These are phyloP conservation scores for Drosophila busckii DNA, from an alignment of 1,140 invertebrate genomes.

Conservation along the genomic window DNA sequence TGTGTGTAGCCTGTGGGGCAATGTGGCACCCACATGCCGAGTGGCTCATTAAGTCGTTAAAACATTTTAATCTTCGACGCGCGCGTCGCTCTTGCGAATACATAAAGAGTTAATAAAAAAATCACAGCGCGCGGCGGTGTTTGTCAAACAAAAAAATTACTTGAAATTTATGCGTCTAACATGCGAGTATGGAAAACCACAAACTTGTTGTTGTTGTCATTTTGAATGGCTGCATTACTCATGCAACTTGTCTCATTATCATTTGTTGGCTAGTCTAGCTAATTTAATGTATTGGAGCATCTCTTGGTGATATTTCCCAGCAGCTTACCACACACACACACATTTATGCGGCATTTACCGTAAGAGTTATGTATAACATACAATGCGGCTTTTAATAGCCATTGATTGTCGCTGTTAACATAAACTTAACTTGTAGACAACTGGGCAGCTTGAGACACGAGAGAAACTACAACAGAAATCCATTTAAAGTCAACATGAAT, in stretches of 20 bases:
- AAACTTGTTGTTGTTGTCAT: slow-evolving; percentile 48
- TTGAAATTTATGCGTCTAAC: slow-evolving; percentile 67
- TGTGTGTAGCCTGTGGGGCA: slow-evolving; percentile 42
- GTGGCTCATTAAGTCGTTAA: slow-evolving; percentile 76
- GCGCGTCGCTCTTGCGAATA: slow-evolving; percentile 51
- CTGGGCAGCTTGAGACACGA: too few relatives aligned
- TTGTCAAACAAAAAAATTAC: slow-evolving; percentile 55
- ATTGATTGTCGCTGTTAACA: slow-evolving; percentile 69
- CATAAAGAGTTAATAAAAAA: slow-evolving; percentile 77
- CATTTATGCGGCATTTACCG: slow-evolving; percentile 9
- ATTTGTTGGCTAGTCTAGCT: slow-evolving; percentile 59
- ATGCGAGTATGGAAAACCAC: slow-evolving; percentile 35
- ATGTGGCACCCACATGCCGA: slow-evolving; percentile 73
- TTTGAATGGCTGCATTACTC: slow-evolving; percentile 57
- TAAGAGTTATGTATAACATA: slow-evolving; percentile 52
- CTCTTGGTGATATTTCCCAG: background rate
- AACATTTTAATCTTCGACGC: slow-evolving; percentile 62
- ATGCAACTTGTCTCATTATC: slow-evolving; percentile 65
- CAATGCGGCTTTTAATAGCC: slow-evolving; percentile 61
- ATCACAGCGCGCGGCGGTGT: slow-evolving; percentile 63
- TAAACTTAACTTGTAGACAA: slow-evolving; percentile 66
- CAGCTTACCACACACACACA: background rate
- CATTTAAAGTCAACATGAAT: slow-evolving; percentile 57
- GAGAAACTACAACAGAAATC: slow-evolving; percentile 64
- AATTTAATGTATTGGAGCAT: background rate